Conservation (phyloP, 2,113 vertebrate species). For the Noturus placidus region DNA sequence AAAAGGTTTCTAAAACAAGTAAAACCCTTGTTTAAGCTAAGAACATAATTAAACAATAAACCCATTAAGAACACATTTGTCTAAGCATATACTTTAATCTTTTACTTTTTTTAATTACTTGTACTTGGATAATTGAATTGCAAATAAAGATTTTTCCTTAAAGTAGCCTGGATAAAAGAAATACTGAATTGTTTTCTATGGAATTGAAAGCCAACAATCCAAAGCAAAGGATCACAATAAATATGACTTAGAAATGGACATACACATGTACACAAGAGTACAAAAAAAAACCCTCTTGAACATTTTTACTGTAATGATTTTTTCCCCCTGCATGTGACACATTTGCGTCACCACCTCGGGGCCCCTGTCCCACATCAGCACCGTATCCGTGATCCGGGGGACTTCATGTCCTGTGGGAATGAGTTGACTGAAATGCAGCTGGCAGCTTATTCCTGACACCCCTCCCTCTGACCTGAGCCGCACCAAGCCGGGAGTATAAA, state of each 20-base stretch:
- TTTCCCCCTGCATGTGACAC: conserved; percentile 4
- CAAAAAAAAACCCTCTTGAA: background rate
- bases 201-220: background rate
- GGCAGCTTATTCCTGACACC: conserved; percentile 1
- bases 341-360: conserved; percentile 18
- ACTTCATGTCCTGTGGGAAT: background rate
- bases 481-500: background rate
- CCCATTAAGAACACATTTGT: background rate
- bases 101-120: background rate
- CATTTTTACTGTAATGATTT: background rate
- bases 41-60: background rate
- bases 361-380: conserved; percentile 15
- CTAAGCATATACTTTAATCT: background rate
- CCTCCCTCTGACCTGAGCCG: background rate
- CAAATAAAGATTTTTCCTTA: background rate
- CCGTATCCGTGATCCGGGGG: background rate
- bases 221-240: background rate
- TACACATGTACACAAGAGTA: background rate
- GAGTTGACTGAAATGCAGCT: background rate
- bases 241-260: background rate
- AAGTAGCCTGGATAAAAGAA: background rate
- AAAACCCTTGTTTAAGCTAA: background rate
- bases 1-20: background rate
- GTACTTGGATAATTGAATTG: background rate
- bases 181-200: background rate